These are phyloP conservation scores for Dendrocincla fuliginosa DNA, from an alignment of 2,797 vertebrate species.

Conservation along the genomic window DNA sequence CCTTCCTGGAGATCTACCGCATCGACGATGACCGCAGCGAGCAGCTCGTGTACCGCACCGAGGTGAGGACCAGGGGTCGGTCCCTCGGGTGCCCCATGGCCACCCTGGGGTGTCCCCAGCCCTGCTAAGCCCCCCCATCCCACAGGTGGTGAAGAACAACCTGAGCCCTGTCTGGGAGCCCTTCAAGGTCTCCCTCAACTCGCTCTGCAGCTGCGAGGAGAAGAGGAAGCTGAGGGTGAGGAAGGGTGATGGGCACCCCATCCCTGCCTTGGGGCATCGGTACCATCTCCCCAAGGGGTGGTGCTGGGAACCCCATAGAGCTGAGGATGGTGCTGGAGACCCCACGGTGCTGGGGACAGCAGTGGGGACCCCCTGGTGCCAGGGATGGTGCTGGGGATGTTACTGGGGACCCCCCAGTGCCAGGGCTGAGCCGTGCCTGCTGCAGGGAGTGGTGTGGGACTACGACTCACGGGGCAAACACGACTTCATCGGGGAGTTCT, in stretches of 20 bases:
- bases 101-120: rapidly evolving
- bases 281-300: rapidly evolving
- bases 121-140: background rate
- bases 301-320: rapidly evolving
- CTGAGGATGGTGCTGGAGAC: too few relatives aligned
- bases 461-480: slow-evolving; percentile 95
- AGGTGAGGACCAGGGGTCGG: slow-evolving; percentile 71
- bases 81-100: rapidly evolving
- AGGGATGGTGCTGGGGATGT: background rate
- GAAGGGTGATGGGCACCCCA: background rate
- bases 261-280: rapidly evolving
- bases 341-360: too few relatives aligned
- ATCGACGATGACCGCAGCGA: slow-evolving; percentile 87
- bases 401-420: background rate
- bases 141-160: slow-evolving; percentile 95
- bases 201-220: slow-evolving; percentile 93
- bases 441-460: slow-evolving; percentile 92
- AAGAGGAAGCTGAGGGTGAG: slow-evolving; percentile 90
- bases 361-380: too few relatives aligned
- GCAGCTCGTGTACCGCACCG: slow-evolving; percentile 94
- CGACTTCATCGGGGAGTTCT: slow-evolving; percentile 96
- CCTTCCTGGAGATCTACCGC: slow-evolving; percentile 94
- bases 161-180: slow-evolving; percentile 94
- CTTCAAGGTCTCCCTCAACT: slow-evolving; percentile 94
- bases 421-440: rapidly evolving